Base-by-base conservation (phyloP, 2,113 vertebrate genomes). In the Castor canadensis region DNA sequence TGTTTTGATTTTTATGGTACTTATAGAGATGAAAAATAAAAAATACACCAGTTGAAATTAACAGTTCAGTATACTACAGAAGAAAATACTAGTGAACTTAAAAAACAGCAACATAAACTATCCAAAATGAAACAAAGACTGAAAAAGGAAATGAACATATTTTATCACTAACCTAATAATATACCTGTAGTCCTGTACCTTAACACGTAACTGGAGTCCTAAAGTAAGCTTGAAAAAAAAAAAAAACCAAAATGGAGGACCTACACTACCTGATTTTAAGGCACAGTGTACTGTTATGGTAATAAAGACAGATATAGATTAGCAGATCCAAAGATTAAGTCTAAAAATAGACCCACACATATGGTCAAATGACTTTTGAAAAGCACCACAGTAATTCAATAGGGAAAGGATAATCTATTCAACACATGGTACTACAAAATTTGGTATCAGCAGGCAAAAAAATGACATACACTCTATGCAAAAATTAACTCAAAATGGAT, bases 1-100 rank as follows among this genome's bases (percentile, higher is more conserved):
- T 95, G 66, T 64, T 95, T 94, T 95, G n/a, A 79, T 52, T 89
- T 93, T 76, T 72, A 77, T 69, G 69, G 17, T 72, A 94, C 52
- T 91, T 82, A 56, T 71, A 64, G 30, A 76, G 30, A 91, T 58
- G 30, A 96, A 94, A 95, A 89, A 91, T 38, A 85, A 66, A 90
- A 83, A 93, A 94, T 38, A 91, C 9, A 92, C 52, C 76, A 26
- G 26, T 73, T 95, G 35, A 28, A 35, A 89, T 75, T 85, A 89
- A 83, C 5, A 84, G 45, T 15, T 84, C 54, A 49, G 20, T 92
- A 69, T 58, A 95, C 38, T 67, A 2, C 6, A 72, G 49, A 96
- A 94, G 49, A 69, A 92, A 95, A 54, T 54, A 72, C 35, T 17
- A 72, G 84, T 67, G 32, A 82, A 64, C 24, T 56, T 96, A 92